Evolutionary conservation across 2,888 invertebrate species (phyloP), one percentile per base, ranked within the genome.

Genomic region (Punctoribates punctum): DNA sequence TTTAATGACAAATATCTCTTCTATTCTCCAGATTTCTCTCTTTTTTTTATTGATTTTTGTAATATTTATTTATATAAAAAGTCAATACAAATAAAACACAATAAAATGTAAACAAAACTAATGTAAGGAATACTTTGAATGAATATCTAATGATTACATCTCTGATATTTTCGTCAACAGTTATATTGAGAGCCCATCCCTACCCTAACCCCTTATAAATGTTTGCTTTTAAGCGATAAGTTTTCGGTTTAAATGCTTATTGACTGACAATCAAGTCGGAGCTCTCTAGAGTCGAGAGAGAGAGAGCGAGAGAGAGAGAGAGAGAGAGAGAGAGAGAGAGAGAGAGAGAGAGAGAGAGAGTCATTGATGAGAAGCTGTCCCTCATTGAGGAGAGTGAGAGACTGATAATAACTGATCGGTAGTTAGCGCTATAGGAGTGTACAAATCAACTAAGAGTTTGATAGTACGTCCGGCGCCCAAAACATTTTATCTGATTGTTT

Each of bases 401-500:
- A 23, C 20, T 57, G 57, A 57, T 57, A 57, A 57, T 23, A 13
- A 57, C 57, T 57, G 57, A 57, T 57, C 20, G 3, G 2, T 20
- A 25, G 23, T 57, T 48, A 48, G 48, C 48, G 13, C 48, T 48
- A 48, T 34, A 6, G 5, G 5, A 34, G 8, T 34, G 34, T 34
- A 34, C 34, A 34, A 34, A 34, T 6, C 34, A 34, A 34, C 34
- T 34, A 34, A 34, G 34, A 34, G 34, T 34, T 34, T 34, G 34
- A 51, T 15, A 17, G 65, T 29, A 65, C 23, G 65, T 65, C 65
- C 65, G 65, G 65, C 65, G 65, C 65, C 65, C 15, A 17, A 29
- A 17, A 8, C 65, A 25, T 29, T 65, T 65, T 65, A 65, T 65
- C 65, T 65, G 65, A 65, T 65, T 65, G 65, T 65, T 65, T 65